Evolutionary conservation across 2,113 vertebrate species (phyloP).

Genomic region (Tragulus kanchil): DNA sequence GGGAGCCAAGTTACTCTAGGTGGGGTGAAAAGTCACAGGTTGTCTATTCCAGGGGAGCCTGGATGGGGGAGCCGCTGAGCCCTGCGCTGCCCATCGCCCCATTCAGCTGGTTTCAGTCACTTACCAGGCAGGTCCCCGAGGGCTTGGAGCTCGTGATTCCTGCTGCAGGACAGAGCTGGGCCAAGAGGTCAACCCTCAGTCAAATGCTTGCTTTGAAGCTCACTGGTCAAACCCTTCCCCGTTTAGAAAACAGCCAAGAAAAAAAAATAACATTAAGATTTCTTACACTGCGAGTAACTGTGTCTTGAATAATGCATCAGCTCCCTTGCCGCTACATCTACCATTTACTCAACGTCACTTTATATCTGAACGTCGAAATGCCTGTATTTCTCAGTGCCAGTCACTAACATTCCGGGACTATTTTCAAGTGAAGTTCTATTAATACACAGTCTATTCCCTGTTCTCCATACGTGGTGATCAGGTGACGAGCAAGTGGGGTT

Average conservation of each 20-base stretch:
- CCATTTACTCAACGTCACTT: neutral
- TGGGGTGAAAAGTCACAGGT: neutral
- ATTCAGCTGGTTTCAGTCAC: neutral
- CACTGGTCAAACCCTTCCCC: no score
- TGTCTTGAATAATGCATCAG: neutral
- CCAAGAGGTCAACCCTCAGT: neutral
- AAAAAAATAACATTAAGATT: neutral
- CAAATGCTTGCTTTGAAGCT: no score
- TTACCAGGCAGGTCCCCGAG: neutral
- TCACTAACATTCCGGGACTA: neutral
- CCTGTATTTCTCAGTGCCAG: neutral
- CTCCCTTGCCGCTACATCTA: neutral
- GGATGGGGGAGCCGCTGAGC: neutral
- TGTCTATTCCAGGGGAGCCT: neutral
- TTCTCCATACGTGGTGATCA: neutral
- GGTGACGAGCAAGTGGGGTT: neutral
- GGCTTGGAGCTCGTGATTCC: neutral
- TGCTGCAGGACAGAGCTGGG: neutral
- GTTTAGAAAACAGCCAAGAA: no score
- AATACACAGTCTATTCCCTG: neutral
- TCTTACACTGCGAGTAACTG: neutral
- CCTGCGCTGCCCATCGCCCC: no score
- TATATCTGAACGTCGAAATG: neutral
- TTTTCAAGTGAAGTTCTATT: neutral
- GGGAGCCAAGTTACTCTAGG: neutral